Evolutionary conservation across 2,113 vertebrate genomes (phyloP).

Genomic region (Neofelis nebulosa): DNA sequence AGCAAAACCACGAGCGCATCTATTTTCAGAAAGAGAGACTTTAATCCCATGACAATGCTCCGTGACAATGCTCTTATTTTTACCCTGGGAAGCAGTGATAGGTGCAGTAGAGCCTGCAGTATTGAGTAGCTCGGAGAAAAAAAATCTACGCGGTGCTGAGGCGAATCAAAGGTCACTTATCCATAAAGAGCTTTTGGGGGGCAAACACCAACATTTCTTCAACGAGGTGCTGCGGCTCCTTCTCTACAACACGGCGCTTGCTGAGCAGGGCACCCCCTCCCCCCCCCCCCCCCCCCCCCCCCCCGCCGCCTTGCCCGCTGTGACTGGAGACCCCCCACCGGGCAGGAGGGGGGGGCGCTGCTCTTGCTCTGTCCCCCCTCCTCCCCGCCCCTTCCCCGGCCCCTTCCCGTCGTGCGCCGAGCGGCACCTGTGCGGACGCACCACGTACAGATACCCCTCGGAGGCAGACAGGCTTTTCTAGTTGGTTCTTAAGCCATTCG

Average conservation of each 20-base stretch:
- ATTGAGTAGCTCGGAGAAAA: not conserved
- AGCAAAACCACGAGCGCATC: not conserved
- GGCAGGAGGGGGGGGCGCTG: too few species aligned
- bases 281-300: too few species aligned
- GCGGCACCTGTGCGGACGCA: rapidly evolving
- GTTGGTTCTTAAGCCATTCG: not conserved
- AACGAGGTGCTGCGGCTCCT: not conserved
- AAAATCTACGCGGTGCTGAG: not conserved
- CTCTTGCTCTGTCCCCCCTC: too few species aligned
- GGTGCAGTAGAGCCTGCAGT: not conserved
- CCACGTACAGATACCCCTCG: not conserved
- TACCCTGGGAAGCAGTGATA: not conserved
- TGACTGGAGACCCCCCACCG: too few species aligned
- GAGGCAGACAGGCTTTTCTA: not conserved
- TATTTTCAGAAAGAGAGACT: constrained; percentile 2
- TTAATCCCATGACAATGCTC: constrained; percentile 33
- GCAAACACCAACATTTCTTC: not conserved
- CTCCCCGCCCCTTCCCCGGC: too few species aligned
- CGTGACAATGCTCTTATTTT: constrained; percentile 56
- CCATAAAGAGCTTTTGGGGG: not conserved
- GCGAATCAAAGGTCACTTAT: constrained; percentile 9
- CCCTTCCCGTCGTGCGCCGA: too few species aligned
- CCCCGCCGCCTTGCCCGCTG: too few species aligned
- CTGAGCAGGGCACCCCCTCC: too few species aligned
- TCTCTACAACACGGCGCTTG: not conserved